Evolutionary conservation across 2,797 vertebrate species (phyloP).

Genomic region (Anisognathus igniventris): DNA sequence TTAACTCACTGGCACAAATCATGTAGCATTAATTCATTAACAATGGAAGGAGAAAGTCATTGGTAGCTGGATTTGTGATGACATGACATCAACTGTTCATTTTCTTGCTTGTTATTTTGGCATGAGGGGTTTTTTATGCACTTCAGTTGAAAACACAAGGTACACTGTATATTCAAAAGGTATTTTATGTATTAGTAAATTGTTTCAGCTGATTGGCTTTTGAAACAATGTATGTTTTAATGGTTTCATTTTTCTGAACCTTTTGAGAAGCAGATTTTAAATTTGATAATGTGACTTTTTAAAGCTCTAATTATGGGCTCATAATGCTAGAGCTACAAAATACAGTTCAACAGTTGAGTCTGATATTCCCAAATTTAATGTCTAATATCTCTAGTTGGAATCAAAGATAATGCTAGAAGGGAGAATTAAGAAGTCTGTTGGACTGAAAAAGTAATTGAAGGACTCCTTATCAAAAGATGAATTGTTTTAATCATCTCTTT

Average conservation of each 20-base stretch:
- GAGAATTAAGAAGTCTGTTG: not conserved
- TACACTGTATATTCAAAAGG: not conserved
- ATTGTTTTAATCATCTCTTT: slow-evolving; percentile 31
- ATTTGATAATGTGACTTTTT: not conserved
- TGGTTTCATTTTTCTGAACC: not conserved
- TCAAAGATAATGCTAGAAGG: not conserved
- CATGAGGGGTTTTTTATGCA: not conserved
- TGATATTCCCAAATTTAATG: not conserved
- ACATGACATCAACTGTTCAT: not conserved
- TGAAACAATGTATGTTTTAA: not conserved
- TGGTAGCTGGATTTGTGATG: not conserved
- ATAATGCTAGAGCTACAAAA: not conserved
- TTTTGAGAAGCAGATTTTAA: not conserved
- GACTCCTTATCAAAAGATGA: not conserved
- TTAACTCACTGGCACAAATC: not conserved
- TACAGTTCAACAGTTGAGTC: not conserved
- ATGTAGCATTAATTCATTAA: not conserved
- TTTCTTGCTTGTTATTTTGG: not conserved
- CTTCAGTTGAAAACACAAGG: not conserved
- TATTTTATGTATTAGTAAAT: not conserved
- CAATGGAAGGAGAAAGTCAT: not conserved
- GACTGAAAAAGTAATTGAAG: not conserved
- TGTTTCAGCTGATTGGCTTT: not conserved
- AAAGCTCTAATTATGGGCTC: not conserved
- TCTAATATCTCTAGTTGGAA: not conserved